Evolutionary conservation across 2,888 invertebrate genomes (phyloP).

Genomic region (Cepaea hortensis): DNA sequence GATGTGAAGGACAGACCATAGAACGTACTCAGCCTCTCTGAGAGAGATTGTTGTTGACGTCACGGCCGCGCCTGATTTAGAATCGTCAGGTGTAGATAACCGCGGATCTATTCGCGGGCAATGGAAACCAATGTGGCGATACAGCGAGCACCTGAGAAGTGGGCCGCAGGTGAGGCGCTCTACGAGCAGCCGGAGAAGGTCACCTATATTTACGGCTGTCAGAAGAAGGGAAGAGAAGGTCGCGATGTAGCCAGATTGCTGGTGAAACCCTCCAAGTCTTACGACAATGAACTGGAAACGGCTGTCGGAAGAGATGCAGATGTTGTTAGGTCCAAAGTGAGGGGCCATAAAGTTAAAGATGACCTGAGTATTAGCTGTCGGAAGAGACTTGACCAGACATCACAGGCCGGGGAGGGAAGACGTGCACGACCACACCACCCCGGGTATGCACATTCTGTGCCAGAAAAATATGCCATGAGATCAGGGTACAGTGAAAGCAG

Average conservation of each 20-base stretch:
- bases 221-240: neutral
- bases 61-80: neutral
- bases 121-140: conserved; percentile 47
- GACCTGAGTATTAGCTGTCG: conserved; percentile 2
- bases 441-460: neutral
- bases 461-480: neutral
- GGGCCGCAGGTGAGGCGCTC: conserved; percentile 23
- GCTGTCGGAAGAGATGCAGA: conserved; percentile 8
- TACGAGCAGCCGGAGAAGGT: conserved; percentile 30
- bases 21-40: neutral
- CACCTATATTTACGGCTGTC: conserved; percentile 28
- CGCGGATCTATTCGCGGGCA: neutral
- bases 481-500: neutral
- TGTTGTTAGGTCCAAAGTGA: neutral
- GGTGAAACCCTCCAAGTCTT: conserved; percentile 39
- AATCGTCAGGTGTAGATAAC: neutral
- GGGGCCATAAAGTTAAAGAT: neutral
- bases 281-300: conserved; percentile 41
- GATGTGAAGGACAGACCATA: too few species aligned
- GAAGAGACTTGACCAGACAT: neutral
- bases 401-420: neutral
- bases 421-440: neutral
- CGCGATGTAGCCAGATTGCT: neutral
- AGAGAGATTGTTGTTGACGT: neutral
- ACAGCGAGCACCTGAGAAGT: conserved; percentile 24